phyloP scores from a whole-genome alignment of 2,797 vertebrate genomes.

The Hafferia zeledoni region DNA sequence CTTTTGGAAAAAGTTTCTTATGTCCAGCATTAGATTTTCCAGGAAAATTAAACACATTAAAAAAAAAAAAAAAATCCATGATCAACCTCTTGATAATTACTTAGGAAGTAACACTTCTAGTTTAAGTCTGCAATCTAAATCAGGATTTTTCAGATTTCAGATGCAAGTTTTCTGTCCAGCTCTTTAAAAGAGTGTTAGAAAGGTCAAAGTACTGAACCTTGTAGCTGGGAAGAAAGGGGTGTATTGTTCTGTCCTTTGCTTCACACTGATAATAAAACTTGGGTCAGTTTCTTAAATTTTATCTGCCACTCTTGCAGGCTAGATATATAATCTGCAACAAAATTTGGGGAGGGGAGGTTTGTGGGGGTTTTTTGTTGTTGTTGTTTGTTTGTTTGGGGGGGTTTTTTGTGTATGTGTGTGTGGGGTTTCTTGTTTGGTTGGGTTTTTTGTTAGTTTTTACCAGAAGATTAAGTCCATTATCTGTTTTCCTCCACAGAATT shows the following conservation, averaged over 20 bases:
- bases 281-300: not conserved
- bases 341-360: not conserved
- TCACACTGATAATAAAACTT: not conserved
- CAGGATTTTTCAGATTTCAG: not conserved
- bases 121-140: not conserved
- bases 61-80: not conserved
- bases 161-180: not conserved
- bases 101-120: not conserved
- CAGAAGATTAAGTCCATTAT: not conserved
- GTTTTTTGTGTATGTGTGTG: no score
- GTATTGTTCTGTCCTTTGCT: not conserved
- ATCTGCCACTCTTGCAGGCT: not conserved
- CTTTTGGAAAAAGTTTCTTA: not conserved
- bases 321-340: not conserved
- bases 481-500: not conserved
- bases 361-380: no score
- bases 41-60: not conserved
- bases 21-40: not conserved
- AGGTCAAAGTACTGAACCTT: not conserved
- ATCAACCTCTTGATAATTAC: not conserved
- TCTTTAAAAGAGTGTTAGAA: not conserved
- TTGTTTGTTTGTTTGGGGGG: no score
- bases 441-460: no score
- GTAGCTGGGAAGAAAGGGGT: not conserved
- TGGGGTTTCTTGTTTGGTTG: no score